Evolutionary conservation across 2,888 invertebrate genomes (phyloP).

Genomic region (Cephus rjabovi): DNA sequence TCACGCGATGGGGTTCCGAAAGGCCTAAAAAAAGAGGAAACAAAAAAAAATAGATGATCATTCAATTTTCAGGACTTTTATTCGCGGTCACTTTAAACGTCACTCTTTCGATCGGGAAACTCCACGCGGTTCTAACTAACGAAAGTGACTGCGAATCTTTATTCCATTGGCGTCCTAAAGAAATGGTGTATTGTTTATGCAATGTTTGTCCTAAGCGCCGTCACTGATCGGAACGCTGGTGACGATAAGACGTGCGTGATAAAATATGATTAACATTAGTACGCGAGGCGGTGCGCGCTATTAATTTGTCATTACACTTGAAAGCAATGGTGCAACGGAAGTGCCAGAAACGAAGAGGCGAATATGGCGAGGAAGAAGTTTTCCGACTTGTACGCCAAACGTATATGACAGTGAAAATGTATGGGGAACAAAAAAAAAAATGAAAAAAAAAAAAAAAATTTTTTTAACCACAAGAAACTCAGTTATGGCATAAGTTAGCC

Average conservation of each 20-base stretch:
- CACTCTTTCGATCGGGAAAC: background rate
- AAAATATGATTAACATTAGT: background rate
- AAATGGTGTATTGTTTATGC: background rate
- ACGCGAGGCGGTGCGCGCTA: background rate
- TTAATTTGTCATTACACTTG: background rate
- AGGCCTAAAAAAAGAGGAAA: background rate
- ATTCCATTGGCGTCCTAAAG: background rate
- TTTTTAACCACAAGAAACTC: background rate
- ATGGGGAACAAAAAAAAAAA: background rate
- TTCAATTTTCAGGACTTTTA: background rate
- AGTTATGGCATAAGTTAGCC: background rate
- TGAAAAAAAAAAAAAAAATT: background rate
- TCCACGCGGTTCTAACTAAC: background rate
- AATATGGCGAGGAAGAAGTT: background rate
- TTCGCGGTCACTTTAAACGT: background rate
- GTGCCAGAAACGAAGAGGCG: slow-evolving; percentile 27
- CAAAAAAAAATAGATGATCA: background rate
- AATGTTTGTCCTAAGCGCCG: background rate
- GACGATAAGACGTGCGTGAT: background rate
- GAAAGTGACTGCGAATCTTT: background rate
- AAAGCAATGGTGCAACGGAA: background rate
- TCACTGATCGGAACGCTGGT: background rate
- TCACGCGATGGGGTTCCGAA: background rate
- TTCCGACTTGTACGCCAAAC: background rate
- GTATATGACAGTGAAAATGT: background rate